A percentile compares a stretch with the other conserved stretches of the same genome.
phyloP scores from a whole-genome alignment of 2,113 vertebrate genomes.

The Ageneiosus marmoratus region DNA sequence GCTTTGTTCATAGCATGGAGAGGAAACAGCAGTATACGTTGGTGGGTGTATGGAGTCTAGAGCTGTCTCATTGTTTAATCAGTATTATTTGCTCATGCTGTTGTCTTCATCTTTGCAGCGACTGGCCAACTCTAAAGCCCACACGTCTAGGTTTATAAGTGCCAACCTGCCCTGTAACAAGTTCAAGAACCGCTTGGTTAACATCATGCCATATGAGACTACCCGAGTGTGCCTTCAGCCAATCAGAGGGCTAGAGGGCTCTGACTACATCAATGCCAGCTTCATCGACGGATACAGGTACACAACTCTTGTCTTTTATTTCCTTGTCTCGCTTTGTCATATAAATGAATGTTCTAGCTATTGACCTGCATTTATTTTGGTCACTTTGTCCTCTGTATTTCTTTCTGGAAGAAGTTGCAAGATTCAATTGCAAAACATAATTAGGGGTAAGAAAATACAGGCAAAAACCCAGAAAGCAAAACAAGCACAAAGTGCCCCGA shows the following conservation, averaged over 20 bases:
- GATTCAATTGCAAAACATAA: background rate
- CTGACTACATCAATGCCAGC: slow-evolving; percentile 96
- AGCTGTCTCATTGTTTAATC: background rate
- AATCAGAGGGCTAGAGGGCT: slow-evolving; percentile 95
- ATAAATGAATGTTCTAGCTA: background rate
- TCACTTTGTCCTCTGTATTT: background rate
- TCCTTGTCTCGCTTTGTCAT: background rate
- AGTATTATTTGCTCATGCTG: background rate
- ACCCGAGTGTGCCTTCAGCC: slow-evolving; percentile 95
- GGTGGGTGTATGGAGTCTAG: background rate
- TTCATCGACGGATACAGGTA: slow-evolving; percentile 95
- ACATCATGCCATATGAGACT: slow-evolving; percentile 98
- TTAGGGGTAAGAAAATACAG: background rate
- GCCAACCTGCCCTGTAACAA: slow-evolving; percentile 99
- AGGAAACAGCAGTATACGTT: background rate
- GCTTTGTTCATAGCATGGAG: background rate
- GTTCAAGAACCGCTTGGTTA: slow-evolving; percentile 97
- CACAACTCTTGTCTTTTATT: background rate
- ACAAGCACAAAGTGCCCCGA: background rate
- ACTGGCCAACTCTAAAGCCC: slow-evolving; percentile 96
- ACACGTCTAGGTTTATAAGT: slow-evolving; percentile 96
- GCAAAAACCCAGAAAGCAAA: background rate
- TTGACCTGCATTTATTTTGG: background rate
- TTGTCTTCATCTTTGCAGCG: slow-evolving; percentile 72
- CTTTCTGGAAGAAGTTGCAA: too few species aligned